A percentile compares a stretch with the other conserved stretches of the same genome.
phyloP scores from a whole-genome alignment of 2,113 vertebrate genomes.

The Sturnira hondurensis region DNA sequence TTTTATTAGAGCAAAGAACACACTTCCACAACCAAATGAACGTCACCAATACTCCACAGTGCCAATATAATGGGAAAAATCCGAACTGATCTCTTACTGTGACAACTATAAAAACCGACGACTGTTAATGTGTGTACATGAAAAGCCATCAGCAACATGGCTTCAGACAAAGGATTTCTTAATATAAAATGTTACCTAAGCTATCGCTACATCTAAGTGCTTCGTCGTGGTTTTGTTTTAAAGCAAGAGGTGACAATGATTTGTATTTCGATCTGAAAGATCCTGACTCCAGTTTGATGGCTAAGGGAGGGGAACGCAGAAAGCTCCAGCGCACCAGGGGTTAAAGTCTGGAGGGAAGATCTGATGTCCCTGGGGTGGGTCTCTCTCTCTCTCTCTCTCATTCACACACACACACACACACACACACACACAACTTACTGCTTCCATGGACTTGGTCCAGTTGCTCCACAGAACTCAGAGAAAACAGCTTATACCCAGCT shows the following conservation, averaged over 20 bases:
- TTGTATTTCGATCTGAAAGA: background rate
- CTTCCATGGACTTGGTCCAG: slow-evolving; percentile 96
- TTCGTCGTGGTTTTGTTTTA: background rate
- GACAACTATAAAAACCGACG: background rate
- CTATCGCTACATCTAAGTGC: background rate
- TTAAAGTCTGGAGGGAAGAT: background rate
- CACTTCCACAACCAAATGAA: background rate
- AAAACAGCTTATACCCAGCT: slow-evolving; percentile 93
- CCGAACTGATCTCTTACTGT: background rate
- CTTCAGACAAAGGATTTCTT: slow-evolving; percentile 38
- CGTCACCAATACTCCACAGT: background rate
- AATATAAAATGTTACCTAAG: background rate
- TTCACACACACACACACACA: slow-evolving; percentile 70
- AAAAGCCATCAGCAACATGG: background rate
- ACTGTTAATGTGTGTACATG: background rate
- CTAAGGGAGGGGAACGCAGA: background rate
- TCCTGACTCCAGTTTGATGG: background rate
- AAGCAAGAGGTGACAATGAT: background rate
- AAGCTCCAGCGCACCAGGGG: background rate
- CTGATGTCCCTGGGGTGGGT: background rate
- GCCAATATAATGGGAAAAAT: background rate
- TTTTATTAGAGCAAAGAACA: background rate
- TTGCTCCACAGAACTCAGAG: slow-evolving; percentile 92
- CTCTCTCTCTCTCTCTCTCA: slow-evolving; percentile 33
- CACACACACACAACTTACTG: slow-evolving; percentile 84